Evolutionary conservation across 2,888 invertebrate genomes (phyloP), one percentile per base, ranked within the genome.

Genomic region (Nephrotoma flavescens): DNA sequence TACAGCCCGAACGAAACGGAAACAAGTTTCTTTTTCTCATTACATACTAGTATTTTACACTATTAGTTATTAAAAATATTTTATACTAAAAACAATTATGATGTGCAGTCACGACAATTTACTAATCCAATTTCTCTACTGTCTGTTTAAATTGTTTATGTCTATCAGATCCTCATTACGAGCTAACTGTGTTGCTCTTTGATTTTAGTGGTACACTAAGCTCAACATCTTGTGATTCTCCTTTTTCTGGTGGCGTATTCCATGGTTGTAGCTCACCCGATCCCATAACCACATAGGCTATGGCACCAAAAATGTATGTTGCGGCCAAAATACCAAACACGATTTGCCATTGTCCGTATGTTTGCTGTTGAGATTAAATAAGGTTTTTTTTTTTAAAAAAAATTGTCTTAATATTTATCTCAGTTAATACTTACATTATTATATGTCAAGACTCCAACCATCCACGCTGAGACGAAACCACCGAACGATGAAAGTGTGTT

Each of bases 401-500:
- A 71, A 1, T 31, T 31, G 0, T 9, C 7, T 71, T 2, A 52
- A 15, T 52, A 31, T 31, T 31, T 31, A 31, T 31, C 2, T 15
- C 19, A 71, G 9, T 31, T 31, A 31, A 19, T 87, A 91, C 93
- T 94, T 91, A 95, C 95, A 89, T 96, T 93, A 9, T 95, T 92
- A 87, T 95, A 94, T 0, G 96, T 97, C 41, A 97, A 92, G 86
- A 94, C 93, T 12, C 96, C 97, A 41, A 97, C 96, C 93, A 97
- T 95, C 91, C 94, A 94, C 0, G 96, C 95, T 7, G 96, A 96
- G 0, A 97, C 90, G 92, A 95, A 96, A 0, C 97, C 97, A 6
- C 96, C 96, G 86, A 96, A 92, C 0, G 97, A 97, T 0, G 96
- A 96, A 87, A 97, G 91, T 0, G 96, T 96, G 90, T 97, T 97